Percentiles rank a stretch among this genome's conserved stretches.
Evolutionary conservation across 2,797 vertebrate genomes (phyloP).

Genomic region (Sebastiscus tertius): DNA sequence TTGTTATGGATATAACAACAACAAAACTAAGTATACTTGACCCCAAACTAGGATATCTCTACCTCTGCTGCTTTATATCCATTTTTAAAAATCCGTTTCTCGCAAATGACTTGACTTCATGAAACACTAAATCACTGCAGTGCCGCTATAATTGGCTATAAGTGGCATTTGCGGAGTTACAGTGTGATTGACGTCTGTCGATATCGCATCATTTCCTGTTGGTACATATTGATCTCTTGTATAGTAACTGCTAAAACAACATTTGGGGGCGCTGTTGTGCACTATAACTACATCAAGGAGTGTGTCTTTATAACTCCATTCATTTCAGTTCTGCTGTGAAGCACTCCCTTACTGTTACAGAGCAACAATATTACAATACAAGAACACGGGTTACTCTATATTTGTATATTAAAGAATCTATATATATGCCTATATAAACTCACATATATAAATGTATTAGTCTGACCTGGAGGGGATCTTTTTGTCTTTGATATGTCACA

Average conservation of each 20-base stretch:
- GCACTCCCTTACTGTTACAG: slow-evolving; percentile 43
- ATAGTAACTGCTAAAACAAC: background rate
- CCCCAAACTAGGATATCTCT: background rate
- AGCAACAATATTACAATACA: slow-evolving; percentile 47
- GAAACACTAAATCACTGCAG: background rate
- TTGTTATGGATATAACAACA: background rate
- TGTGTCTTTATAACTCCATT: slow-evolving; percentile 24
- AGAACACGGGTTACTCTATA: slow-evolving; percentile 62
- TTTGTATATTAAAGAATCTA: slow-evolving; percentile 56
- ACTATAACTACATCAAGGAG: background rate
- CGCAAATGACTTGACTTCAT: background rate
- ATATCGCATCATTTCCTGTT: background rate
- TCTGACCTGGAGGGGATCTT: slow-evolving; percentile 44
- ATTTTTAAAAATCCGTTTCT: background rate
- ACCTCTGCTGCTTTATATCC: background rate
- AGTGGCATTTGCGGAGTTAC: background rate
- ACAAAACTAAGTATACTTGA: background rate
- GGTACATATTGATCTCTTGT: background rate
- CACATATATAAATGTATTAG: slow-evolving; percentile 46
- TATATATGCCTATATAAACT: slow-evolving; percentile 37
- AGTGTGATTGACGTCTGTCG: background rate
- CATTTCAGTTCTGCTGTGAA: slow-evolving; percentile 50
- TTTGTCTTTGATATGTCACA: slow-evolving; percentile 58
- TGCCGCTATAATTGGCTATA: too few relatives aligned
- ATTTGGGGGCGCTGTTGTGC: slow-evolving; percentile 9